phyloP scores from a whole-genome alignment of 2,113 vertebrate genomes.

The Pogona vitticeps region DNA sequence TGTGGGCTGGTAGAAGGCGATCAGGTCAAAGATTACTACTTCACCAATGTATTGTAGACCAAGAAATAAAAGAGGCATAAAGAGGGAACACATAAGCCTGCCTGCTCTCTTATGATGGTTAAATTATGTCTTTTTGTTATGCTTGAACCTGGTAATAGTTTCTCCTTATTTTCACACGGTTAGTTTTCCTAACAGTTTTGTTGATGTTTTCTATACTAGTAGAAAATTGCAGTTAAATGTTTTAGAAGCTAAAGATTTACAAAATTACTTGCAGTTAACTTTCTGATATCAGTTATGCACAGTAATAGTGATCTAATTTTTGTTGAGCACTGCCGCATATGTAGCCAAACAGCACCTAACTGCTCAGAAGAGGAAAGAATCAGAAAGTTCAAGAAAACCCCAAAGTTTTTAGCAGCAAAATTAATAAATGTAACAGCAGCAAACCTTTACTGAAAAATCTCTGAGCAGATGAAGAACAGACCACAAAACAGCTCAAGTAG shows the following conservation, averaged over 20 bases:
- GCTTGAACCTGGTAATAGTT: background rate
- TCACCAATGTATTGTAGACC: background rate
- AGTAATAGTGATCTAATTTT: background rate
- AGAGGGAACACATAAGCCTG: background rate
- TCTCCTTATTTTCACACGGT: too few species aligned
- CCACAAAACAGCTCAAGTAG: too few species aligned
- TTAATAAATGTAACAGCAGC: too few species aligned
- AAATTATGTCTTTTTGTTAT: background rate
- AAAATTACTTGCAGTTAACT: background rate
- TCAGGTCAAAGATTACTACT: constrained; percentile 13
- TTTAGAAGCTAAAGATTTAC: background rate
- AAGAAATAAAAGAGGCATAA: background rate
- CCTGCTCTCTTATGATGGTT: background rate
- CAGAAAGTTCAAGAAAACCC: too few species aligned
- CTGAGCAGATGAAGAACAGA: background rate
- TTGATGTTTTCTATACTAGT: background rate
- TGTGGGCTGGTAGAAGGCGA: background rate
- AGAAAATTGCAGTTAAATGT: background rate
- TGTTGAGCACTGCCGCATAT: background rate
- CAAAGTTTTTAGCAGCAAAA: too few species aligned
- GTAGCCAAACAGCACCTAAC: background rate
- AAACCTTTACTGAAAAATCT: too few species aligned
- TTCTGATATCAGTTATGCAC: background rate
- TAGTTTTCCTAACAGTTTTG: background rate
- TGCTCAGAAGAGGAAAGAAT: background rate